Evolutionary conservation across 2,797 vertebrate genomes (phyloP).

Genomic region (Lophotriccus pileatus): DNA sequence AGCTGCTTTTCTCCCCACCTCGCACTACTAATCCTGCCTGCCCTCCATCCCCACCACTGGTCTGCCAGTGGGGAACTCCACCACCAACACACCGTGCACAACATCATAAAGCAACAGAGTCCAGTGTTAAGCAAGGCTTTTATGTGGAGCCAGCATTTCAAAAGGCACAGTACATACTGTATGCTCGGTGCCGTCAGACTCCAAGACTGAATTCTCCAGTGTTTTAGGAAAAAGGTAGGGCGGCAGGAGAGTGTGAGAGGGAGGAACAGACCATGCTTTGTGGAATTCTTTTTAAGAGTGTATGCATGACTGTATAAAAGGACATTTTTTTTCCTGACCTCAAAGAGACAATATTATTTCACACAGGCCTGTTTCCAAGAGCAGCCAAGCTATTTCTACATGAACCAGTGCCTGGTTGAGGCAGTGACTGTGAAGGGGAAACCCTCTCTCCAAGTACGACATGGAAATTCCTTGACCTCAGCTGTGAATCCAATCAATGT

Average conservation of each 20-base stretch:
- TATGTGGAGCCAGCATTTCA: conserved; percentile 43
- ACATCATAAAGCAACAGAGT: conserved; percentile 31
- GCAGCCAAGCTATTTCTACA: conserved; percentile 44
- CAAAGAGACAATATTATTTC: conserved; percentile 68
- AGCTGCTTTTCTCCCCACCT: background rate
- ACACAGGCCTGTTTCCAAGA: conserved; percentile 52
- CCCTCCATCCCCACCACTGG: background rate
- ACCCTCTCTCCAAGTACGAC: conserved; percentile 56
- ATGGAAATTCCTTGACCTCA: conserved; percentile 69
- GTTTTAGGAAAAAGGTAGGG: conserved; percentile 57
- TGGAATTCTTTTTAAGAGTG: conserved; percentile 59
- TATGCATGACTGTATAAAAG: conserved; percentile 47
- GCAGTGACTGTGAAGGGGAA: conserved; percentile 49
- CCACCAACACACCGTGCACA: background rate
- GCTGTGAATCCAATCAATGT: conserved; percentile 1
- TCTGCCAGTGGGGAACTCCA: background rate
- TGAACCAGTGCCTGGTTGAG: conserved; percentile 1
- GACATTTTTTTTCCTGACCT: conserved; percentile 42
- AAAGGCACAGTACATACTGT: conserved; percentile 56
- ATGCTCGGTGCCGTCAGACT: conserved; percentile 1
- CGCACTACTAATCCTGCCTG: background rate
- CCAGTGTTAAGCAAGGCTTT: conserved; percentile 22
- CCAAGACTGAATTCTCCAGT: conserved; percentile 42
- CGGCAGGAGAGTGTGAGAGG: background rate
- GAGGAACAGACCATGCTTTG: conserved; percentile 57